phyloP scores from a whole-genome alignment of 2,113 vertebrate genomes.

The Mus musculus region GRCm39 chr8:13539001-13539500 shows the following conservation, averaged over 20 bases:
- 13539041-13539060: neutral
- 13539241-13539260: neutral
- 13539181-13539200: neutral
- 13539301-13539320: neutral
- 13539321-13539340: neutral
- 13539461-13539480: neutral
- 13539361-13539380: neutral
- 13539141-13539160: neutral
- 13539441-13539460: neutral
- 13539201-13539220: neutral
- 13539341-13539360: no score
- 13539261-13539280: neutral
- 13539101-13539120: neutral
- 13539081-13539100: neutral
- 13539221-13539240: neutral
- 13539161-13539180: neutral
- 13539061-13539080: neutral
- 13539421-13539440: neutral
- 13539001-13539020: no score
- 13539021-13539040: neutral
- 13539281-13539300: neutral
- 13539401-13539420: neutral
- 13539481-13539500: no score
- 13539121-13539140: neutral
- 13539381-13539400: neutral